phyloP scores from a whole-genome alignment of 2,888 invertebrate genomes.

The Bugula neritina region DNA sequence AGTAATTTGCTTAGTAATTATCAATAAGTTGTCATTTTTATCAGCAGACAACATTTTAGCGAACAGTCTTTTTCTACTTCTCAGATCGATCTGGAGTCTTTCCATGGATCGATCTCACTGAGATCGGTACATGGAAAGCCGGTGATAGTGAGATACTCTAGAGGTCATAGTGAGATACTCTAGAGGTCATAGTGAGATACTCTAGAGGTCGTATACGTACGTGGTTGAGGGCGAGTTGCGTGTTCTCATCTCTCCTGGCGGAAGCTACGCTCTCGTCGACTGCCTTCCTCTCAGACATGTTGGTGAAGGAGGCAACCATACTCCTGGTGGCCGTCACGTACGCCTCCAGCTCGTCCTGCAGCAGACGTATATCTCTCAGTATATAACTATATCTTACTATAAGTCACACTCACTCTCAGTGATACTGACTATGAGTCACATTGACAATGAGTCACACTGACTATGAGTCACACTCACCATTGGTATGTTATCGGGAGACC shows the following conservation, averaged over 20 bases:
- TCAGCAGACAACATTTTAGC: no score
- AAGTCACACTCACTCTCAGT: neutral
- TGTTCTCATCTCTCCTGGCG: constrained; percentile 5
- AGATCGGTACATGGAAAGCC: no score
- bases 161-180: no score
- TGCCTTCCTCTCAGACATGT: constrained; percentile 23
- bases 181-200: no score
- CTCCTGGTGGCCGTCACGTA: constrained; percentile 3
- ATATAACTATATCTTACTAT: neutral
- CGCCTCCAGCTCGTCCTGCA: constrained; percentile 12
- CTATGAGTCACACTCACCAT: neutral
- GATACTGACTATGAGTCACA: neutral
- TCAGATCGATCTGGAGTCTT: no score
- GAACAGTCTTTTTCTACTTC: no score
- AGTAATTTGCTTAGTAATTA: no score
- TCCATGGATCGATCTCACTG: no score
- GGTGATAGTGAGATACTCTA: no score
- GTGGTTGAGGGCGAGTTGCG: constrained; percentile 14
- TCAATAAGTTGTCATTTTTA: no score
- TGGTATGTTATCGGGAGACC: neutral
- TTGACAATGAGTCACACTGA: neutral
- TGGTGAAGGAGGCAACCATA: constrained; percentile 20
- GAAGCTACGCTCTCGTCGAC: constrained; percentile 2
- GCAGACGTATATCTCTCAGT: neutral
- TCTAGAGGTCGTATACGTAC: no score